Percentiles rank a stretch among this genome's conserved stretches.
These are phyloP conservation scores for Rhinopomastus cyanomelas DNA, from an alignment of 2,113 vertebrate species.

Conservation along the genomic window DNA sequence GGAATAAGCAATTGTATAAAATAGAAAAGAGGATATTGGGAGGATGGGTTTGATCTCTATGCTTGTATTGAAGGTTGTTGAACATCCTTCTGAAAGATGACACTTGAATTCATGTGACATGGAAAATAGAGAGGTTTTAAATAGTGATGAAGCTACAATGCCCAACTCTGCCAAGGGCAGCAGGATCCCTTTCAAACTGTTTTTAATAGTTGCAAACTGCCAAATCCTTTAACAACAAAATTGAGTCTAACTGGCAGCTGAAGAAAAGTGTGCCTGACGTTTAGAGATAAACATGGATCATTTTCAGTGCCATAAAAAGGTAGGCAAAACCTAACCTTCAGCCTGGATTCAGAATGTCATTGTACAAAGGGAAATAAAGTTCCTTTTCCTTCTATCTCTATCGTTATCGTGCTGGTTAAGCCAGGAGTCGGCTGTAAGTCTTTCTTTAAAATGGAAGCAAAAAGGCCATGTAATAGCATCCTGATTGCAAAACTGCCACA, in stretches of 20 bases:
- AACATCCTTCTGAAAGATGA: conserved; percentile 27
- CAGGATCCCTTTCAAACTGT: conserved; percentile 17
- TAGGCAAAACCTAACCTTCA: neutral
- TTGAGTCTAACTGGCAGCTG: conserved; percentile 8
- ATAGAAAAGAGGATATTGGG: neutral
- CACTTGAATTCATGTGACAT: neutral
- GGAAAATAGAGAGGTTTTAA: conserved; percentile 53
- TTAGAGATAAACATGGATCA: conserved; percentile 15
- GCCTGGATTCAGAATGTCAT: neutral
- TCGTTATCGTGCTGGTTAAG: neutral
- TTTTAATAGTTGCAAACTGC: neutral
- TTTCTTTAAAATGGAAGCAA: neutral
- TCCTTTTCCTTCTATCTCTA: neutral
- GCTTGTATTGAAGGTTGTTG: neutral
- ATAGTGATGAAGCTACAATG: conserved; percentile 41
- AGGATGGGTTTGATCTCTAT: neutral
- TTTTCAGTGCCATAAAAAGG: neutral
- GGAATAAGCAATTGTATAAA: neutral
- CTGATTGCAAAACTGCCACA: neutral
- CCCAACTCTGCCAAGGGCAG: conserved; percentile 27
- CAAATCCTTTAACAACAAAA: conserved; percentile 31
- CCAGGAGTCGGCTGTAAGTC: neutral
- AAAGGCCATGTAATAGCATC: neutral
- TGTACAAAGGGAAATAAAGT: neutral
- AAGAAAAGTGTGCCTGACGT: conserved; percentile 26